Evolutionary conservation across 2,797 vertebrate genomes (phyloP).

Genomic region (Betta splendens): DNA sequence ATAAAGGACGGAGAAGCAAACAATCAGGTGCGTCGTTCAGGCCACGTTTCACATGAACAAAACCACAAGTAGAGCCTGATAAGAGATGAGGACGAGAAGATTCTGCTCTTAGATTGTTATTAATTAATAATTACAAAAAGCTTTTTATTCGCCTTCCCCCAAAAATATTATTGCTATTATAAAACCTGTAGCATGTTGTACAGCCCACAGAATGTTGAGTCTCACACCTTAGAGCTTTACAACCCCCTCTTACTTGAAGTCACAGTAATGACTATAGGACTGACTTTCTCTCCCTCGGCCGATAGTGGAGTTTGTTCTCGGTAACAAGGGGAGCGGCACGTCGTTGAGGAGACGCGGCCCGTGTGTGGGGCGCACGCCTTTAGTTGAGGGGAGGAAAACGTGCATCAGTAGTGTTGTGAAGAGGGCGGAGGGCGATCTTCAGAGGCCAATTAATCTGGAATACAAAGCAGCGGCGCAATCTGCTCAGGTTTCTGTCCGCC

Average conservation of each 20-base stretch:
- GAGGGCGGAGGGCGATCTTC: constrained; percentile 74
- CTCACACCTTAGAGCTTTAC: too few relatives aligned
- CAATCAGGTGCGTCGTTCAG: constrained; percentile 32
- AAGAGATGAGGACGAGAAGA: constrained; percentile 41
- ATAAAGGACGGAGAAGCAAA: constrained; percentile 50
- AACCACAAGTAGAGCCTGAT: constrained; percentile 30
- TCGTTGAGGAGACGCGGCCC: constrained; percentile 38
- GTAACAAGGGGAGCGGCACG: constrained; percentile 61
- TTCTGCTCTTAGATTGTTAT: too few relatives aligned
- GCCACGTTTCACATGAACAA: constrained; percentile 32
- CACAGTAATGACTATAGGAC: too few relatives aligned
- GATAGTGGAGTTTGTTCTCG: constrained; percentile 61
- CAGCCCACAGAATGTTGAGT: too few relatives aligned
- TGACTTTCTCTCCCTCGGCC: too few relatives aligned
- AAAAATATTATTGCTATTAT: too few relatives aligned
- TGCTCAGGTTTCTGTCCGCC: constrained; percentile 75
- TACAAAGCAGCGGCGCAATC: constrained; percentile 82
- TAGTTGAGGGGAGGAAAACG: constrained; percentile 76
- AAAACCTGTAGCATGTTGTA: too few relatives aligned
- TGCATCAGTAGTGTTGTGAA: constrained; percentile 74
- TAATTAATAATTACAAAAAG: too few relatives aligned
- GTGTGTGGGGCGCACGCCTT: constrained; percentile 64
- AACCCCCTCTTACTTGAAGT: too few relatives aligned
- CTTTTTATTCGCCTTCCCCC: too few relatives aligned
- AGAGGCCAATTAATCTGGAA: constrained; percentile 86